A percentile compares a stretch with the other conserved stretches of the same genome.
Conservation (phyloP, 2,888 invertebrate genomes). For the Cephus nigrinus region DNA sequence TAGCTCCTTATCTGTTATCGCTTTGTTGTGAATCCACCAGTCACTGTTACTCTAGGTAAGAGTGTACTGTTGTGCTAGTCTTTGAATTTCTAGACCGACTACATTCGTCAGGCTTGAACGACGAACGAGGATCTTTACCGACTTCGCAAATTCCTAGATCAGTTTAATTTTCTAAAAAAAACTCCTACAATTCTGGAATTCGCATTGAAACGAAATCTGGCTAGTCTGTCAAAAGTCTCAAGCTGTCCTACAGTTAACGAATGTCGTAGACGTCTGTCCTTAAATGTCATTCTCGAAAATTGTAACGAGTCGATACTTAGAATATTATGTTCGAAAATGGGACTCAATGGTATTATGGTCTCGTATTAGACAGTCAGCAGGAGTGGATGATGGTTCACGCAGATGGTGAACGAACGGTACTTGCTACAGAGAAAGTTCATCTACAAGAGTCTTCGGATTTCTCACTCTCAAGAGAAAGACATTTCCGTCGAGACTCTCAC, state of each 20-base stretch:
- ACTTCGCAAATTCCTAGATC: neutral
- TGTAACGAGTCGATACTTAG: neutral
- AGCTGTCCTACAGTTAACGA: neutral
- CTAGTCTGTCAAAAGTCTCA: neutral
- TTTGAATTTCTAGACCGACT: neutral
- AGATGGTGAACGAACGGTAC: constrained; percentile 59
- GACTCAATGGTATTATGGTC: neutral
- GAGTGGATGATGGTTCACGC: constrained; percentile 12
- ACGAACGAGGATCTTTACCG: neutral
- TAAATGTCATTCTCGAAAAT: neutral
- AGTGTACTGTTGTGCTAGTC: neutral
- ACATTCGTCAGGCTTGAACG: neutral
- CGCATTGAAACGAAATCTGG: neutral
- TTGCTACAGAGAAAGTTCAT: constrained; percentile 59
- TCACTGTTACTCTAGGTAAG: neutral
- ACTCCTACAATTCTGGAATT: neutral
- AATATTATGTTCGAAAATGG: neutral
- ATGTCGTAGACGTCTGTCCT: neutral
- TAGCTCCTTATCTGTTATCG: neutral
- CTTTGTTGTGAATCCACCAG: neutral
- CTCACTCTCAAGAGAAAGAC: neutral
- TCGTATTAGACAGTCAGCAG: neutral
- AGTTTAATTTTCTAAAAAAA: neutral
- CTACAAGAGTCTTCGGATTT: neutral
- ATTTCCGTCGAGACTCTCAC: neutral